Conservation (phyloP, 2,113 vertebrate genomes). For the Anser cygnoides region DNA sequence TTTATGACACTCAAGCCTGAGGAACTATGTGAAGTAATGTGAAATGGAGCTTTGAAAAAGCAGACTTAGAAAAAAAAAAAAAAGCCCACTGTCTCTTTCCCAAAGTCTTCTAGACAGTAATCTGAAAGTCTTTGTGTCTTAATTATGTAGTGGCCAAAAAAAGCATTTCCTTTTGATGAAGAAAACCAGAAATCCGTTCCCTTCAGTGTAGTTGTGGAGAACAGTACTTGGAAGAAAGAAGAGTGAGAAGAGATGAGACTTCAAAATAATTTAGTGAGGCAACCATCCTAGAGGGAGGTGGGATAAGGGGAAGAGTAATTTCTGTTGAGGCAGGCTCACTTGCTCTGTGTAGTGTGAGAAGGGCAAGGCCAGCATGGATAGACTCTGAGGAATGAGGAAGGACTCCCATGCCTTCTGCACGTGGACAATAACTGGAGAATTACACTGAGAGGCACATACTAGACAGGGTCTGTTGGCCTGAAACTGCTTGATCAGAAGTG, state of each 20-base stretch:
- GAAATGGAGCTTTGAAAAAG: background rate
- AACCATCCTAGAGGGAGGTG: background rate
- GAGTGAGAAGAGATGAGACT: background rate
- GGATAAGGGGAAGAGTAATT: background rate
- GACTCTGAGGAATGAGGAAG: background rate
- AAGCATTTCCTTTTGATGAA: background rate
- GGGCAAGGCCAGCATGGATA: background rate
- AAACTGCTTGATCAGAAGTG: background rate
- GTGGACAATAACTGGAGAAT: background rate
- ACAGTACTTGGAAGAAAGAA: background rate
- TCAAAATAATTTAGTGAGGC: background rate
- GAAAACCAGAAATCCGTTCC: background rate
- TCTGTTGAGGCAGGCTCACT: background rate
- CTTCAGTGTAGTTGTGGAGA: background rate
- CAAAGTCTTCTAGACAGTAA: background rate
- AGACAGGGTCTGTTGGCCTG: background rate
- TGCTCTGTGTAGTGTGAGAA: background rate
- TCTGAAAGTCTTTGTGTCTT: background rate
- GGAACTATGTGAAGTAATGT: background rate
- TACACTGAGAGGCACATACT: background rate
- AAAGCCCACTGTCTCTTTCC: background rate
- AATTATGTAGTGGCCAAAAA: background rate
- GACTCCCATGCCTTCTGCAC: background rate
- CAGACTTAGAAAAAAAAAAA: background rate
- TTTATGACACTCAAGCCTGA: background rate